Conservation (phyloP, 2,113 vertebrate genomes). For the Prionailurus viverrinus region DNA sequence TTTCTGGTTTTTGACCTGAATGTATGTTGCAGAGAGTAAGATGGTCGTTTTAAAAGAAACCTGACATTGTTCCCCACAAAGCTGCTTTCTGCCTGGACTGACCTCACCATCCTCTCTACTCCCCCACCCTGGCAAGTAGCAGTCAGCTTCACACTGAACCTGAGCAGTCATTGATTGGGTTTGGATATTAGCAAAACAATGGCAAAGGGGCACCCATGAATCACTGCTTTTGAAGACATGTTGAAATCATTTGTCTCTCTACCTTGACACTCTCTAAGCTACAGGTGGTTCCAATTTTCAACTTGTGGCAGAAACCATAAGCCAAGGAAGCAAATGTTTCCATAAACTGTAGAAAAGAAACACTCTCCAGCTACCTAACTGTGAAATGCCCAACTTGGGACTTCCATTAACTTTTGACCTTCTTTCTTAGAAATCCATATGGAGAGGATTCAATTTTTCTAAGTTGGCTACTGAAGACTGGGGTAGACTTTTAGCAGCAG, state of each 20-base stretch:
- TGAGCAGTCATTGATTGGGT: not conserved
- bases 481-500: not conserved
- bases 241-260: constrained; percentile 57
- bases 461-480: not conserved
- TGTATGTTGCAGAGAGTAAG: not conserved
- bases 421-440: not conserved
- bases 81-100: not conserved
- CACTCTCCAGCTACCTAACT: not conserved
- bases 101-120: not conserved
- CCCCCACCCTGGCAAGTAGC: not conserved
- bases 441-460: not conserved
- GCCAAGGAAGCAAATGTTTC: constrained; percentile 30
- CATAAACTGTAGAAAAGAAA: constrained; percentile 21
- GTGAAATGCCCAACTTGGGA: not conserved
- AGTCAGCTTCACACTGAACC: not conserved
- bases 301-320: constrained; percentile 32
- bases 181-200: constrained; percentile 2
- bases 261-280: constrained; percentile 38
- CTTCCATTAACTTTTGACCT: constrained; percentile 13
- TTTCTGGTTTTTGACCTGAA: not conserved
- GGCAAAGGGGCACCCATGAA: not conserved
- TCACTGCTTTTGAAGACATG: not conserved
- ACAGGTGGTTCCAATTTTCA: constrained; percentile 66
- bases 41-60: not conserved
- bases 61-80: not conserved